These are phyloP conservation scores for Ganaspis sp. DNA, from an alignment of 1,140 invertebrate species.

Conservation along the genomic window DNA sequence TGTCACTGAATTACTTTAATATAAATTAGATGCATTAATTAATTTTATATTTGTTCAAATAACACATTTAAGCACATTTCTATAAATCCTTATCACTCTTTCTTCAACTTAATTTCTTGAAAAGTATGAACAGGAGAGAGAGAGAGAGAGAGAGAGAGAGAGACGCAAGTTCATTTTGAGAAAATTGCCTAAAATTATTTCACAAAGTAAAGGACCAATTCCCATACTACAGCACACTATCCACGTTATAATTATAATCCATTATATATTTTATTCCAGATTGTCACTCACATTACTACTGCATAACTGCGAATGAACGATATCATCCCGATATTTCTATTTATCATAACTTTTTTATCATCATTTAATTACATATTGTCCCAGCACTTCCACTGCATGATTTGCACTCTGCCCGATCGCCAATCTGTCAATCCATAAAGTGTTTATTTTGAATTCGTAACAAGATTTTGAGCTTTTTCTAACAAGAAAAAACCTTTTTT, in stretches of 20 bases:
- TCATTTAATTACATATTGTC: conserved; percentile 53
- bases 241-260: conserved; percentile 71
- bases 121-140: background rate
- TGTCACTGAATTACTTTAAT: too few relatives aligned
- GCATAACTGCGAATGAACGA: conserved; percentile 62
- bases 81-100: background rate
- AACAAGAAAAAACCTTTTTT: background rate
- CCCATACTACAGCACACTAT: conserved; percentile 39
- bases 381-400: conserved; percentile 59
- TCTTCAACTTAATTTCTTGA: background rate
- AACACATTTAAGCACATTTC: background rate
- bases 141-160: conserved; percentile 8
- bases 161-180: conserved; percentile 19
- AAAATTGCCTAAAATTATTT: conserved; percentile 17
- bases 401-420: conserved; percentile 57
- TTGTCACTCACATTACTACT: conserved; percentile 69
- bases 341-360: conserved; percentile 59
- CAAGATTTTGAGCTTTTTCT: background rate
- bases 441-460: background rate
- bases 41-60: too few relatives aligned
- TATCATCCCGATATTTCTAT: conserved; percentile 59
- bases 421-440: conserved; percentile 35
- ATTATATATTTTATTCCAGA: conserved; percentile 76
- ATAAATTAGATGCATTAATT: too few relatives aligned
- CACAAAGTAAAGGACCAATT: conserved; percentile 18